These are phyloP conservation scores for Lepilemur ruficaudatus DNA, from an alignment of 2,797 vertebrate genomes.

Conservation along the genomic window DNA sequence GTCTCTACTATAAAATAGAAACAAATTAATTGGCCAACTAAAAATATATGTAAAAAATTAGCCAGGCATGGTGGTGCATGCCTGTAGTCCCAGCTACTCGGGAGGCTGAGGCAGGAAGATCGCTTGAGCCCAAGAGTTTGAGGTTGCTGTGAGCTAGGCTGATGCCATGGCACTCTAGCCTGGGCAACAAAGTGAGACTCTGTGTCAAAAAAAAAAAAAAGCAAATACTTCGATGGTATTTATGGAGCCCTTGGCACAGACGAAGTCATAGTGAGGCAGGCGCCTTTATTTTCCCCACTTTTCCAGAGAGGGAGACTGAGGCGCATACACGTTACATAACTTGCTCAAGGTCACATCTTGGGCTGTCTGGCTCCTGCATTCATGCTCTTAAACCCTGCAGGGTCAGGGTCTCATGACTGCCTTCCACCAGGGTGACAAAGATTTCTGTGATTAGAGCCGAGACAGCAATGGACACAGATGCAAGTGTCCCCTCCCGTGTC, in stretches of 20 bases:
- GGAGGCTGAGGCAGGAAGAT: too few species aligned
- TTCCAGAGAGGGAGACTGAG: not conserved
- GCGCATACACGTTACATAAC: not conserved
- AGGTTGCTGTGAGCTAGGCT: too few species aligned
- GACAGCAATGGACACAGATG: fast-evolving
- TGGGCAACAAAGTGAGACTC: too few species aligned
- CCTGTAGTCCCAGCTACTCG: too few species aligned
- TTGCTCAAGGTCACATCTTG: not conserved
- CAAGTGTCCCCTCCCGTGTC: not conserved
- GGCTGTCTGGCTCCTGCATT: not conserved
- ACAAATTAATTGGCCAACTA: too few species aligned
- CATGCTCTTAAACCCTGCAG: not conserved
- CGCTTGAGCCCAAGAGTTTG: too few species aligned
- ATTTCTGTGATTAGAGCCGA: not conserved
- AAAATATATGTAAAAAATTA: too few species aligned
- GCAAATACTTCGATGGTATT: not conserved
- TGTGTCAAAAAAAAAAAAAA: too few species aligned
- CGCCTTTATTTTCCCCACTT: not conserved
- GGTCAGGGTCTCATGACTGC: not conserved
- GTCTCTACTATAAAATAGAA: too few species aligned
- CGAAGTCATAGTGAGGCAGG: not conserved
- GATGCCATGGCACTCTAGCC: too few species aligned
- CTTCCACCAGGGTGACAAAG: not conserved
- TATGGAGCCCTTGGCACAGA: not conserved
- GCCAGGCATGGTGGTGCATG: too few species aligned